Base-by-base conservation (phyloP, 2,113 vertebrate species). In the Calypte anna region DNA sequence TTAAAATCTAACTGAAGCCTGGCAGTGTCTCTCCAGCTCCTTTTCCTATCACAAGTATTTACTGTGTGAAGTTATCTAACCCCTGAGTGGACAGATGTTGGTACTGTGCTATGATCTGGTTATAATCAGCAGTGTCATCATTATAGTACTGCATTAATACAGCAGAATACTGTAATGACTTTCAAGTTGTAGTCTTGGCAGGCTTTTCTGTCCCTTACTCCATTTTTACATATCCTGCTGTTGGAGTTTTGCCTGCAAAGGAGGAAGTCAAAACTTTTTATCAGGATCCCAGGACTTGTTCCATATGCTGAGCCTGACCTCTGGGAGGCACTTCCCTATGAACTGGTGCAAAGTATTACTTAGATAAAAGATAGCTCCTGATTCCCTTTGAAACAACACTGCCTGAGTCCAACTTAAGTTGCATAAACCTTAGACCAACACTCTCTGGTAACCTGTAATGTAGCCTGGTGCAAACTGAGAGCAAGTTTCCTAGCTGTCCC, bases 251-350 rank as follows among this genome's bases (percentile, higher is more conserved):
- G 73, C 88, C 88, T 69, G 80, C 33, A 74, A 61, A 93, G 73
- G 90, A 93, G 88, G 88, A 93, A 90, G 76, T 54, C n/a, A 59
- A 78, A 90, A 38, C 77, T 59, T 78, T 63, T 53, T 40, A 40
- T 44, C 12, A 3, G 55, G 66, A 55, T 84, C 58, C 77, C 73
- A 58, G 93, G 93, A 62, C 30, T 86, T 19, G 40, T 86, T 90
- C 90, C 82, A 15, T 63, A 31, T 62, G 85, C 90, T 64, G 82
- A 76, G 79, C 78, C 84, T 94, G 94, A 95, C 90, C 96, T 90
- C 80, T 70, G 59, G 20, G 80, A 94, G 85, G 87, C 94, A 77
- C 82, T 51, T 94, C 24, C 74, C 83, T 74, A 16, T 36, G 12
- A 55, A 27, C 55, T 44, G 75, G 33, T 89, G 68, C 90, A 58